These are phyloP conservation scores for Echinarachnius parma DNA, from an alignment of 53 echinoderm and acorn worm species.

Conservation along the genomic window DNA sequence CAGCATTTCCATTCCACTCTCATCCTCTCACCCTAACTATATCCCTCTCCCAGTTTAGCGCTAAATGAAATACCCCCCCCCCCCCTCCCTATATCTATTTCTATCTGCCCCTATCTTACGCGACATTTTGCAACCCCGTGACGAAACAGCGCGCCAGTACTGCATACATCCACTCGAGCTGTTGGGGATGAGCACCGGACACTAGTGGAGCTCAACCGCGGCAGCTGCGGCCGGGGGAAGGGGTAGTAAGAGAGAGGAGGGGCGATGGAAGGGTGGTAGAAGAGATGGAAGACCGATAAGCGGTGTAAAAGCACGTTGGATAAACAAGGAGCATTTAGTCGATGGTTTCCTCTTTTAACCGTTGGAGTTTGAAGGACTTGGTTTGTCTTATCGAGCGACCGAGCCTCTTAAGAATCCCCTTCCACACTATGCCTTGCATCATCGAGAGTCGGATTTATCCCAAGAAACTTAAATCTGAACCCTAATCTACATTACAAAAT, in stretches of 20 bases:
- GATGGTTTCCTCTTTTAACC: background rate
- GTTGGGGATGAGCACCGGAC: conserved; percentile 39
- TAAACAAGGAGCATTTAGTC: conserved; percentile 37
- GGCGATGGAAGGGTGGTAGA: too few species aligned
- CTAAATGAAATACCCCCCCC: too few species aligned
- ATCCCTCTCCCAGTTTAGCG: background rate
- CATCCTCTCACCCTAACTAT: background rate
- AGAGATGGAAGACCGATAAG: too few species aligned
- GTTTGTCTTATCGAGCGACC: conserved; percentile 40
- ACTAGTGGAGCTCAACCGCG: conserved; percentile 31
- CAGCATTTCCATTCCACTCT: background rate
- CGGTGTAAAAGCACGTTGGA: conserved; percentile 35
- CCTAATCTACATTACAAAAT: too few species aligned
- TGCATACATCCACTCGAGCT: conserved; percentile 42
- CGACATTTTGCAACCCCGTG: conserved; percentile 49
- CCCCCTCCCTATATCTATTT: background rate
- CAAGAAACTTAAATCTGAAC: too few species aligned
- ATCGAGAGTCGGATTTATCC: too few species aligned
- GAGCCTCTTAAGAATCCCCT: too few species aligned
- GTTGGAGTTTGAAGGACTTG: too few species aligned
- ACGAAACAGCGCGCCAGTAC: conserved; percentile 32
- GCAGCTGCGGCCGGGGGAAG: conserved; percentile 39
- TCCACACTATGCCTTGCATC: too few species aligned
- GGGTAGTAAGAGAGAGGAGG: too few species aligned
- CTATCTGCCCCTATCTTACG: conserved; percentile 2